Conservation (phyloP, 2,888 invertebrate genomes). For the Limnephilus lunatus region DNA sequence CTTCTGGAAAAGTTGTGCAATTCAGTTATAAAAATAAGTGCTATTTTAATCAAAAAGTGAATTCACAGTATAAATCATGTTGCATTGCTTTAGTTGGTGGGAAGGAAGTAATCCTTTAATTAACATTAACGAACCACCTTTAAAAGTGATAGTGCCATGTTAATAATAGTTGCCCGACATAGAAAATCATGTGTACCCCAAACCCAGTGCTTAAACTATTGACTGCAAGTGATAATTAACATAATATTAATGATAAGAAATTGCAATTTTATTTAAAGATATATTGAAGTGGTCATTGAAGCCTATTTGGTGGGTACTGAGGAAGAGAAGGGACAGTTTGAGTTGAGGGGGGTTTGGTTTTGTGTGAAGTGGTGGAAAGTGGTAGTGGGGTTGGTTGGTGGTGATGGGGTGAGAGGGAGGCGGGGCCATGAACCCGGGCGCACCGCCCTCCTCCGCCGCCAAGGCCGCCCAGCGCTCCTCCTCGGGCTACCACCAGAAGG, state of each 20-base stretch:
- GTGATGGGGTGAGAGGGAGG: constrained; percentile 78
- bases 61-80: not conserved
- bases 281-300: not conserved
- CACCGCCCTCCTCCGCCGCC: constrained; percentile 74
- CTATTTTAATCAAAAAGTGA: not conserved
- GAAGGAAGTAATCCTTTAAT: constrained; percentile 15
- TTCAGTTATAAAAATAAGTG: not conserved
- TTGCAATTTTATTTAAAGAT: not conserved
- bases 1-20: not conserved
- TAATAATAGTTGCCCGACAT: not conserved
- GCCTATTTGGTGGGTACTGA: not conserved
- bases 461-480: constrained; percentile 83
- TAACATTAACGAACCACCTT: constrained; percentile 9
- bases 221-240: not conserved
- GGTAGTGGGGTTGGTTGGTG: constrained; percentile 73
- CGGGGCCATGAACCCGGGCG: constrained; percentile 82
- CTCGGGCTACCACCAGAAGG: constrained; percentile 91
- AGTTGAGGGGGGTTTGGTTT: not conserved
- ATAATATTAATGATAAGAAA: not conserved
- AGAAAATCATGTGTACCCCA: not conserved
- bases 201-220: not conserved
- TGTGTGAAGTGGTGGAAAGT: not conserved
- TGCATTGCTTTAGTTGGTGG: constrained; percentile 23
- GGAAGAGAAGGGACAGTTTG: not conserved
- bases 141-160: not conserved